A percentile compares a stretch with the other conserved stretches of the same genome.
Evolutionary conservation across 2,888 invertebrate genomes (phyloP).

Genomic region (Clepsis dumicolana): DNA sequence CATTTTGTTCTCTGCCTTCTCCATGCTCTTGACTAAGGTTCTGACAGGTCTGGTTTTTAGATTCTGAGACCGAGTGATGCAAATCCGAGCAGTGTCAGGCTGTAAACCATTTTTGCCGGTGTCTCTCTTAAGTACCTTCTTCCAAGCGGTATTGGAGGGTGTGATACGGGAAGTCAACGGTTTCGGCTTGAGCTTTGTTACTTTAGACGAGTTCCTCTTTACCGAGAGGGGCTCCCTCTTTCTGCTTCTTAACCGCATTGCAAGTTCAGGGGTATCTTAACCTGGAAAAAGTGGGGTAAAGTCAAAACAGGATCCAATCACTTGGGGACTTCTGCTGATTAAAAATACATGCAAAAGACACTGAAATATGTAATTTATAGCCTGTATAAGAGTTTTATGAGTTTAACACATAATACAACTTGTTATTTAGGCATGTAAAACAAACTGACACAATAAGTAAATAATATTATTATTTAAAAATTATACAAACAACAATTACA

Average conservation of each 20-base stretch:
- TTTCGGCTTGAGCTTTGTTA: slow-evolving; percentile 66
- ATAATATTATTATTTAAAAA: too few species aligned
- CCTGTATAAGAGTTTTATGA: too few species aligned
- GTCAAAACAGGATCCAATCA: too few species aligned
- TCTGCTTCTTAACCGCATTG: slow-evolving; percentile 90
- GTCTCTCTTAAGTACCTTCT: slow-evolving; percentile 68
- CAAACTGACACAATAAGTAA: too few species aligned
- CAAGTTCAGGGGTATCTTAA: slow-evolving; percentile 67
- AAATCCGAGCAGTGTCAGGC: slow-evolving; percentile 59
- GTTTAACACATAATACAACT: too few species aligned
- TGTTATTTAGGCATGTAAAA: too few species aligned
- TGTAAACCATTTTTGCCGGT: slow-evolving; percentile 71
- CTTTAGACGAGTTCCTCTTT: slow-evolving; percentile 65
- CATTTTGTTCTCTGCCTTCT: slow-evolving; percentile 58
- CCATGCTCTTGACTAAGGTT: slow-evolving; percentile 72
- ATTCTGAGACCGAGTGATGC: slow-evolving; percentile 72
- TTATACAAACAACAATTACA: too few species aligned
- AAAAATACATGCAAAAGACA: too few species aligned
- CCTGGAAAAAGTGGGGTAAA: too few species aligned
- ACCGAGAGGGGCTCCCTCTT: slow-evolving; percentile 86
- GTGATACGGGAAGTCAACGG: slow-evolving; percentile 59
- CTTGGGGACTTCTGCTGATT: too few species aligned
- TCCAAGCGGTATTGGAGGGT: slow-evolving; percentile 68
- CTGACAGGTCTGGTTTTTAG: slow-evolving; percentile 72
- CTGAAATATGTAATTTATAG: too few species aligned